Percentiles rank a stretch among this genome's conserved stretches.
Evolutionary conservation across 2,113 vertebrate species (phyloP).

Genomic region (Cheirogaleus medius): DNA sequence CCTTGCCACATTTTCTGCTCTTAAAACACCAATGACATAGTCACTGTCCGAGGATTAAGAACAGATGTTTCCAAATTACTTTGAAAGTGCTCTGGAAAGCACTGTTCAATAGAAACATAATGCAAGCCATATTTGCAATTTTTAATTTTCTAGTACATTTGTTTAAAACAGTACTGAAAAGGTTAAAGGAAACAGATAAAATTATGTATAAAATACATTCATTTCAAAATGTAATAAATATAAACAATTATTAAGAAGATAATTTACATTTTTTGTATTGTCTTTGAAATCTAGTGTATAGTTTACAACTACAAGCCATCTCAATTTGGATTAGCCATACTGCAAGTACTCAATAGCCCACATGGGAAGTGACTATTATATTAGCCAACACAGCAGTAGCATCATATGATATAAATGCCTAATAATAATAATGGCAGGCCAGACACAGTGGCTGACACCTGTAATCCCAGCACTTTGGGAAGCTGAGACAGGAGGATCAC

Average conservation of each 20-base stretch:
- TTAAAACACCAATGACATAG: not conserved
- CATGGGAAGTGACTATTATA: not conserved
- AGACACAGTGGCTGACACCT: no score
- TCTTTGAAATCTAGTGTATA: not conserved
- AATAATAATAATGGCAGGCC: not conserved
- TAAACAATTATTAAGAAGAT: not conserved
- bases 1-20: not conserved
- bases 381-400: not conserved
- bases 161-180: not conserved
- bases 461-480: no score
- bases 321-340: not conserved
- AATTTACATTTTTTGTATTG: not conserved
- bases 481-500: no score
- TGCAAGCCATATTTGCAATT: not conserved
- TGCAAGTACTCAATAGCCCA: not conserved
- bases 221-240: not conserved
- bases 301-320: not conserved
- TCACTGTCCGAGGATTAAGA: not conserved
- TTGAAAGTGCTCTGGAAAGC: not conserved
- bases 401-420: not conserved
- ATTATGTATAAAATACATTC: not conserved
- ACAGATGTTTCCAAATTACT: conserved; percentile 8
- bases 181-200: not conserved
- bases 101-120: not conserved
- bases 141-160: not conserved